Base-by-base conservation (phyloP, 2,113 vertebrate species). In the Onychostruthus taczanowskii region DNA sequence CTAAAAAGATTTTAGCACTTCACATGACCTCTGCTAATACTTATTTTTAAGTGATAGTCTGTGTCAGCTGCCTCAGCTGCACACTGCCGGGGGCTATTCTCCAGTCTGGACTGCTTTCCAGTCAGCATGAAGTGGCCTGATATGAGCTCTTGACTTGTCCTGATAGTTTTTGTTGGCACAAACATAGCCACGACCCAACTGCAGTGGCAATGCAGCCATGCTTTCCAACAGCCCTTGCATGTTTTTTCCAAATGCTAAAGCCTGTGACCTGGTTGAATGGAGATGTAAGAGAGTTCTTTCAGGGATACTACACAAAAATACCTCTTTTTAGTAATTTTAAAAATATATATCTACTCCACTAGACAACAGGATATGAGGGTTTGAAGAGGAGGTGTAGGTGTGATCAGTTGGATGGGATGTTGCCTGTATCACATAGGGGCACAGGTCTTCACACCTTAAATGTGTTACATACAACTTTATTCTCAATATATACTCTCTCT, bases 131-230 rank as follows among this genome's bases (percentile, higher is more conserved):
- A 93, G 84, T 90, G 61, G 37, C 77, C 81, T 82, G 56, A 69
- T 78, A 27, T 7, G 70, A 94, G 50, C 87, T 78, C 41, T 66
- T 92, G 73, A 41, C 89, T 89, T 67, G 69, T 81, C 27, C 64
- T 69, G 12, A 33, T 84, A 59, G 76, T 74, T 96, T 87, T 81
- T 92, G 43, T 75, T 89, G 91, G 84, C 89, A 84, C 37, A 89
- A 89, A 81, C 24, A 4, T 3, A 59, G 49, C 62, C n/a, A 27
- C 33, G 30, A 88, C 78, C 75, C 85, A 86, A 68, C 49, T 79
- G 52, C 61, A 70, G 9, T 52, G 84, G 47, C 68, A 56, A 68
- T 26, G 49, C 0, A 2, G 53, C 46, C 1, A 1, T 64, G 62
- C 72, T 84, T 94, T 89, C 66, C 23, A 26, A 12, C 74, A 93